Evolutionary conservation across 1,140 invertebrate species (phyloP).

Genomic region (Leptinotarsa undecemlineata): DNA sequence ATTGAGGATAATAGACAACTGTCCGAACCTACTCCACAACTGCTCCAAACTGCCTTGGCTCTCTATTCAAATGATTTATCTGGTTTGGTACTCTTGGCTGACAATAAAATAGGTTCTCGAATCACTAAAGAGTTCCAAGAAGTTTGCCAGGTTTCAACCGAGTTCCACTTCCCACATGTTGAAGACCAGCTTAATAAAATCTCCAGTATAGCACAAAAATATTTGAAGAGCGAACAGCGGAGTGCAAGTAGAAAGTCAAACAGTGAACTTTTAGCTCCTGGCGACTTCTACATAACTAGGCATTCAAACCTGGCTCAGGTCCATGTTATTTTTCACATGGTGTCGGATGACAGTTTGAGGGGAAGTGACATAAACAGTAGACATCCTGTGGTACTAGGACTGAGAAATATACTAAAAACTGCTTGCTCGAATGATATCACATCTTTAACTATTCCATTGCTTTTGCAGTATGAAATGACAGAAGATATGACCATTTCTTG

Average conservation of each 20-base stretch:
- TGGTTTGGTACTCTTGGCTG: slow-evolving; percentile 84
- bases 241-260: slow-evolving; percentile 39
- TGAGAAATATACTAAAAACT: slow-evolving; percentile 93
- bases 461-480: slow-evolving; percentile 91
- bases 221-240: slow-evolving; percentile 44
- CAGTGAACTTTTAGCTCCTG: slow-evolving; percentile 70
- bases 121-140: slow-evolving; percentile 70
- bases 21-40: slow-evolving; percentile 70
- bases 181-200: slow-evolving; percentile 84
- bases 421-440: slow-evolving; percentile 92
- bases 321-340: slow-evolving; percentile 94
- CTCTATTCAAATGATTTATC: slow-evolving; percentile 91
- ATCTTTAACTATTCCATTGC: slow-evolving; percentile 88
- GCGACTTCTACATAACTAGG: slow-evolving; percentile 92
- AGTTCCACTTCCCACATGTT: slow-evolving; percentile 88
- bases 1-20: slow-evolving; percentile 62
- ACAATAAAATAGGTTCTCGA: slow-evolving; percentile 74
- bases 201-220: slow-evolving; percentile 45
- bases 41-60: slow-evolving; percentile 90
- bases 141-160: slow-evolving; percentile 70
- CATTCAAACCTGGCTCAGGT: slow-evolving; percentile 96
- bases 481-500: slow-evolving; percentile 97
- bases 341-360: slow-evolving; percentile 75
- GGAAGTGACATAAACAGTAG: slow-evolving; percentile 90
- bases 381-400: slow-evolving; percentile 92